phyloP scores from a whole-genome alignment of 2,797 vertebrate genomes.

The Eulemur coronatus region DNA sequence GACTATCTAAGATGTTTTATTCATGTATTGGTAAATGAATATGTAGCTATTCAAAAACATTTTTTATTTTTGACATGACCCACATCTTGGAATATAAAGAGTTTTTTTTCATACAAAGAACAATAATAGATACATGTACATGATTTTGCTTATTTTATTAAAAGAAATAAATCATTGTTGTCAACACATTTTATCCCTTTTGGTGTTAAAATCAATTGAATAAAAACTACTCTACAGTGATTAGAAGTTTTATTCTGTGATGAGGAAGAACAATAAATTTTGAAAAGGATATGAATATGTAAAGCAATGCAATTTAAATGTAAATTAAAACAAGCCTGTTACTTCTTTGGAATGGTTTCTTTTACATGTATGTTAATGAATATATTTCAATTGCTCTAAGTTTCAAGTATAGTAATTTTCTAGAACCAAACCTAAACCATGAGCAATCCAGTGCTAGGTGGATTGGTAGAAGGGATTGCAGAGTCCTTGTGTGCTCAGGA shows the following conservation, averaged over 20 bases:
- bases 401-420: not conserved
- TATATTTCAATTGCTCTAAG: not conserved
- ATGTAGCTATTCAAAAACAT: not conserved
- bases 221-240: not conserved
- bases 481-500: not conserved
- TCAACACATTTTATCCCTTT: not conserved
- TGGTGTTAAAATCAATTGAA: not conserved
- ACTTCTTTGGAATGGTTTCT: not conserved
- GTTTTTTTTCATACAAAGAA: not conserved
- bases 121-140: not conserved
- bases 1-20: conserved; percentile 39
- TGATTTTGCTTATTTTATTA: not conserved
- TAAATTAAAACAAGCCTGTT: not conserved
- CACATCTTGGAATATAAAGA: not conserved
- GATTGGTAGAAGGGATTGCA: not conserved
- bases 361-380: not conserved
- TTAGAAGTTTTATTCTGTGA: not conserved
- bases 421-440: not conserved
- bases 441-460: not conserved
- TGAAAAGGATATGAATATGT: not conserved
- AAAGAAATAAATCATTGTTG: not conserved
- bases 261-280: not conserved
- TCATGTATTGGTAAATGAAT: conserved; percentile 48
- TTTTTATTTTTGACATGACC: conserved; percentile 45
- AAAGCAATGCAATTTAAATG: not conserved